Evolutionary conservation across 2,113 vertebrate genomes (phyloP).

Genomic region (Diadophis punctatus): DNA sequence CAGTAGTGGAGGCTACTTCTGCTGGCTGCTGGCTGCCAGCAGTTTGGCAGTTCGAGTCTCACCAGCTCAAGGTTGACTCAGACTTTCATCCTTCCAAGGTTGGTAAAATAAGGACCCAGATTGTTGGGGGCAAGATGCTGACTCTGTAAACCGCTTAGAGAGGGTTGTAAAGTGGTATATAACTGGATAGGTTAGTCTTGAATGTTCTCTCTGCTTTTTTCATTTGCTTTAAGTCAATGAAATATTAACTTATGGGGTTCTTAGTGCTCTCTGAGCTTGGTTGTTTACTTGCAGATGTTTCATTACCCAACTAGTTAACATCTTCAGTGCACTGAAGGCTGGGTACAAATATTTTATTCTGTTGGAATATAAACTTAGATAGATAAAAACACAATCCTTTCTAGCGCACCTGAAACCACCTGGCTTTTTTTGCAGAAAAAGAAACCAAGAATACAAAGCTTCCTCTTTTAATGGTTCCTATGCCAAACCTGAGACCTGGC

Average conservation of each 20-base stretch:
- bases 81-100: too few species aligned
- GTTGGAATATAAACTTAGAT: not conserved
- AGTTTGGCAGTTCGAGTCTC: too few species aligned
- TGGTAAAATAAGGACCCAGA: too few species aligned
- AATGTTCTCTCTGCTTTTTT: not conserved
- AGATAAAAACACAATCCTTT: not conserved
- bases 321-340: too few species aligned
- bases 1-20: too few species aligned
- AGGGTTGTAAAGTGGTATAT: too few species aligned
- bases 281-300: not conserved
- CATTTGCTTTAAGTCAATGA: not conserved
- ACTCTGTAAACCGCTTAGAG: too few species aligned
- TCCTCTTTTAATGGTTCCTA: not conserved
- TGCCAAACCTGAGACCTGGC: not conserved
- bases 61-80: too few species aligned
- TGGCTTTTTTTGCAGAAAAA: not conserved
- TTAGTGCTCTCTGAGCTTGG: not conserved
- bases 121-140: too few species aligned
- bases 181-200: not conserved
- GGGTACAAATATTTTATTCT: too few species aligned
- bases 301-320: too few species aligned
- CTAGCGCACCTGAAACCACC: not conserved
- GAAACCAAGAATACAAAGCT: not conserved
- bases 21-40: too few species aligned
- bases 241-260: not conserved